Conservation (phyloP, 2,113 vertebrate species). For the Callipepla californica region DNA sequence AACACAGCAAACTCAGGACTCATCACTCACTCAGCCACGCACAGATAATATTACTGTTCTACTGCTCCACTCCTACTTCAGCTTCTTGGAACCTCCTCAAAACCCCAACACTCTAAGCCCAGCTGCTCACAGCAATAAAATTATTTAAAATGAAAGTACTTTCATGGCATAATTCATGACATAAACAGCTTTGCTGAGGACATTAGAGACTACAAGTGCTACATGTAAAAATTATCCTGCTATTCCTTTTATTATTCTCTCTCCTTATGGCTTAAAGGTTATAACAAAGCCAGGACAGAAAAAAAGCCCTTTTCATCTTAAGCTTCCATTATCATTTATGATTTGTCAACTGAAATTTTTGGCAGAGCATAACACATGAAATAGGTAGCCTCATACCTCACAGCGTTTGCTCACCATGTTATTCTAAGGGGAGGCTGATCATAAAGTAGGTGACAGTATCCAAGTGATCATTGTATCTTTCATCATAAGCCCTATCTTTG, state of each 20-base stretch:
- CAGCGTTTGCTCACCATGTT: background rate
- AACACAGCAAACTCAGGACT: background rate
- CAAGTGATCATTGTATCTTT: background rate
- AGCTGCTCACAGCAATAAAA: background rate
- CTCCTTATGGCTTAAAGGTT: background rate
- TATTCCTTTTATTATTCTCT: background rate
- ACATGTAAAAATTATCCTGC: background rate
- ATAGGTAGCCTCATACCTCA: background rate
- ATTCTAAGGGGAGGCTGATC: background rate
- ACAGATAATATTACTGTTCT: background rate
- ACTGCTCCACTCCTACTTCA: background rate
- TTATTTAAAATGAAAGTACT: background rate
- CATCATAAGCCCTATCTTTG: rapidly evolving
- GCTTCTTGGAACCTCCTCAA: background rate
- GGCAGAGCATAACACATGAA: background rate
- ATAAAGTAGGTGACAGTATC: background rate
- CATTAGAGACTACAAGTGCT: background rate
- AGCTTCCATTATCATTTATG: background rate
- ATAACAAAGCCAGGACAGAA: background rate
- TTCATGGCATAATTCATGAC: background rate
- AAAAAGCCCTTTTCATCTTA: background rate
- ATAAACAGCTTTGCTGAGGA: background rate
- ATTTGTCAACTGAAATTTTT: background rate
- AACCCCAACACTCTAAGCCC: background rate
- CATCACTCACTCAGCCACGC: background rate